A percentile compares a stretch with the other conserved stretches of the same genome.
Evolutionary conservation across 2,888 invertebrate species (phyloP).

Genomic region (Dusona sp.): DNA sequence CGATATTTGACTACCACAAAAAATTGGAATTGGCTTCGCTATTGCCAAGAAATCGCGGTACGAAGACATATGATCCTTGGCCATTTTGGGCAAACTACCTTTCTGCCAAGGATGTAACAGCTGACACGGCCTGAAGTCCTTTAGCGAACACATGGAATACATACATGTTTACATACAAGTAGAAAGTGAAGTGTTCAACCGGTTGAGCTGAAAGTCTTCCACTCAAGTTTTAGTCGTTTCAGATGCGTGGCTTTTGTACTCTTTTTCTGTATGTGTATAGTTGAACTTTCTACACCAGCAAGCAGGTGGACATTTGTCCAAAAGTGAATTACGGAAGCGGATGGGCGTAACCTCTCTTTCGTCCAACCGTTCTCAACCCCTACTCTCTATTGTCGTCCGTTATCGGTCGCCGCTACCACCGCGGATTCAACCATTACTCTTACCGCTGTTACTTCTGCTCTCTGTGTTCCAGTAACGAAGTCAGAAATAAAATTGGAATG

Average conservation of each 20-base stretch:
- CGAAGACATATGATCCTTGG: conserved; percentile 8
- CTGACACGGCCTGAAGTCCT: conserved; percentile 22
- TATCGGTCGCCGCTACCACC: conserved; percentile 54
- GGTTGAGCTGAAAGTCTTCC: conserved; percentile 41
- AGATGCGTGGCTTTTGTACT: conserved; percentile 55
- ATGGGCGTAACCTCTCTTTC: conserved; percentile 51
- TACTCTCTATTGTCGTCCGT: conserved; percentile 61
- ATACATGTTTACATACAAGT: neutral
- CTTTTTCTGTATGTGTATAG: neutral
- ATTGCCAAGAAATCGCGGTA: conserved; percentile 27
- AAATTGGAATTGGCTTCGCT: conserved; percentile 14
- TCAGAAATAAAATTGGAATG: conserved; percentile 62
- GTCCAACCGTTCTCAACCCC: conserved; percentile 49
- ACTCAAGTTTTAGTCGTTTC: conserved; percentile 38
- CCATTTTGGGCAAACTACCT: conserved; percentile 45
- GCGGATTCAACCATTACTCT: conserved; percentile 44
- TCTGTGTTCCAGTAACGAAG: conserved; percentile 52
- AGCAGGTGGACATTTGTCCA: conserved; percentile 67
- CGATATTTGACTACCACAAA: neutral
- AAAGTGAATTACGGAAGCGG: conserved; percentile 67
- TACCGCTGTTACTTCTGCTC: conserved; percentile 40
- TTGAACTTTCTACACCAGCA: conserved; percentile 39
- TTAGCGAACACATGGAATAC: conserved; percentile 28
- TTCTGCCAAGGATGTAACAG: conserved; percentile 46
- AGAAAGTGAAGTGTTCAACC: conserved; percentile 20